Evolutionary conservation across 2,888 invertebrate genomes (phyloP), one percentile per base, ranked within the genome.

Genomic region (Neoascia interrupta): DNA sequence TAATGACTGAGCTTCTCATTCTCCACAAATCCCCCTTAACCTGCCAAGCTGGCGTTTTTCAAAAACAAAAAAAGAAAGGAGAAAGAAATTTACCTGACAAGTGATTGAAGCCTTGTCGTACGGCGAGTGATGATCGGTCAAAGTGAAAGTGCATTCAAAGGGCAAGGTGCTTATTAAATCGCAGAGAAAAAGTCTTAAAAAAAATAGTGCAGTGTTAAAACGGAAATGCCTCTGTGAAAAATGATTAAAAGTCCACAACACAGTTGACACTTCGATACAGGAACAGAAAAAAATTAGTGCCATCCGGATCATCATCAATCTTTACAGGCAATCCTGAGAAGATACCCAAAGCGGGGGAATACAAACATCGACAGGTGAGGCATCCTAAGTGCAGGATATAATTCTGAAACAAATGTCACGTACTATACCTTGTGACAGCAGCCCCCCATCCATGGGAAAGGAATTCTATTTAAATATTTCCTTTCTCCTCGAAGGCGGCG

Each of bases 101-200:
- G 56, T 70, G 70, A 58, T 53, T 60, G 58, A 53, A 60, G 34
- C 51, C 21, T 39, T 53, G 70, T 47, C 70, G 58, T 64, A 47
- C 34, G 45, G n/a, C n/a, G 11, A 64, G 51, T 69, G 31, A 63
- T 70, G 51, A 70, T 70, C 69, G 37, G 23, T 70, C 64, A 70
- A 47, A 64, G 76, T 70, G 70, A 70, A 76, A 70, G 47, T 70
- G 76, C 58, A 58, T 64, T 6, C 45, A 41, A 23, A 34, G 16
- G 56, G 4, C 1, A 10, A 19, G 28, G 10, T 2, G 58, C 28
- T 58, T 51, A 37, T 49, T 49, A 58, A 73, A 54, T 69, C 63
- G 15, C 53, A 68, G 54, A n/a, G n/a, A n/a, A n/a, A n/a, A n/a
- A n/a, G n/a, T n/a, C n/a, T 49, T 43, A 13, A 28, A 45, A 6